These are phyloP conservation scores for Syrista parreyssii DNA, from an alignment of 2,888 invertebrate species.

Conservation along the genomic window DNA sequence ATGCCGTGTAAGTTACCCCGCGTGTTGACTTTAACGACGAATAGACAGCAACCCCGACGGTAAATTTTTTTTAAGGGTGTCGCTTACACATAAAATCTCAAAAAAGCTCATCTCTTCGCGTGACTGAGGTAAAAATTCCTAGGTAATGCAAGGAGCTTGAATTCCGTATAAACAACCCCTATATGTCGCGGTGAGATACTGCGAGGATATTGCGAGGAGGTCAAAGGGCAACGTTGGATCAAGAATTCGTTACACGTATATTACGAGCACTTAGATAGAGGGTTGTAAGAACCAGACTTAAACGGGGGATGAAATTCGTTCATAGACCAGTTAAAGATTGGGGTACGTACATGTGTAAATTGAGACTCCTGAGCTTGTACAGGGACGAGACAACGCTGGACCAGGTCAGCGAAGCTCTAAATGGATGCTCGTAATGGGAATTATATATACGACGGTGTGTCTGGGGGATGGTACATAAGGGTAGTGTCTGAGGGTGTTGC, in stretches of 20 bases:
- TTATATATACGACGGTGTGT: not conserved
- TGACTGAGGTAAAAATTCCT: not conserved
- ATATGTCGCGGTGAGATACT: not conserved
- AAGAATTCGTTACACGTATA: not conserved
- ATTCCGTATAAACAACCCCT: not conserved
- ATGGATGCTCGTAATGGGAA: not conserved
- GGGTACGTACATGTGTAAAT: not conserved
- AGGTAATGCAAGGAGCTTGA: not conserved
- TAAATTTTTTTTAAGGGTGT: not conserved
- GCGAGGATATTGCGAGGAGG: not conserved
- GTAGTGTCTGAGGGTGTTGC: not conserved
- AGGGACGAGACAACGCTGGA: not conserved
- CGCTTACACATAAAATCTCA: not conserved
- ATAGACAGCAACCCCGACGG: not conserved
- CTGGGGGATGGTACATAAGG: not conserved
- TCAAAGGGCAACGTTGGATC: not conserved
- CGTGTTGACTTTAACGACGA: conserved; percentile 18
- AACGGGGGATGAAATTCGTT: not conserved
- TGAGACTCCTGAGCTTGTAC: not conserved
- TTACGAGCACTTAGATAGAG: not conserved
- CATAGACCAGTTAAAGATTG: not conserved
- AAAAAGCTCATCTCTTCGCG: not conserved
- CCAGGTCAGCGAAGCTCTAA: too few relatives aligned
- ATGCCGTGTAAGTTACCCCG: conserved; percentile 11
- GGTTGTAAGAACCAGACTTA: not conserved